Base-by-base conservation (phyloP, 2,888 invertebrate genomes). In the Pinctada fucata region DNA sequence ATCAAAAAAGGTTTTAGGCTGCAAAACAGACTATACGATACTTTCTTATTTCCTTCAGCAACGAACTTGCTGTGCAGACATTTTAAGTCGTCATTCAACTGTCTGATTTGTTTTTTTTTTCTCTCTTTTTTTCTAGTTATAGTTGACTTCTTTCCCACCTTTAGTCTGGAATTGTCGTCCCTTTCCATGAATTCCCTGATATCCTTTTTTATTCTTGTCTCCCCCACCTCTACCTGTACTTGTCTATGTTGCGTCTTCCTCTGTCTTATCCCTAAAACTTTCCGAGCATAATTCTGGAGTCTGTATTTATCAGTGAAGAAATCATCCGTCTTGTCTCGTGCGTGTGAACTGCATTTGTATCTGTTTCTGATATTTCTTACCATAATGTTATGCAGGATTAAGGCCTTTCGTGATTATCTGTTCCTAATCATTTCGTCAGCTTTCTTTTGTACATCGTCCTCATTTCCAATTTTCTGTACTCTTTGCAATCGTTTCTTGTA, bases 1-100 rank as follows among this genome's bases (percentile, higher is more conserved):
- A 80, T 75, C 75, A 77, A 82, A 70, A 82, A 83, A 3, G 82
- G 83, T 45, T 67, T 75, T 2, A 83, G 49, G 45, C 65, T 69
- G 51, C 82, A 82, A 71, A 82, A 83, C 1, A 68, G 45, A 66
- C 70, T 72, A 72, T 82, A 83, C 16, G 75, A 75, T 47, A 83
- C 70, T 52, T 76, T 75, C 3, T 50, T 72, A 48, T 70, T 75
- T n/a, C 58, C 65, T 71, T 82, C 81, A 10, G 69, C 64, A 64
- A 73, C n/a, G 69, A 75, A 82, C 69, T 83, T 82, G 2, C 47
- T 45, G 65, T 84, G 82, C 16, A 84, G 67, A 71, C 64, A 73
- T 51, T 78, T 78, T 64, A 82, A 58, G 16, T 69, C 63, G 64
- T 84, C 82, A 45, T n/a, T 72, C 5, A 81, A 67, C 10, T 79